phyloP scores from a whole-genome alignment of 2,797 vertebrate genomes.

The Myotis pilosus region DNA sequence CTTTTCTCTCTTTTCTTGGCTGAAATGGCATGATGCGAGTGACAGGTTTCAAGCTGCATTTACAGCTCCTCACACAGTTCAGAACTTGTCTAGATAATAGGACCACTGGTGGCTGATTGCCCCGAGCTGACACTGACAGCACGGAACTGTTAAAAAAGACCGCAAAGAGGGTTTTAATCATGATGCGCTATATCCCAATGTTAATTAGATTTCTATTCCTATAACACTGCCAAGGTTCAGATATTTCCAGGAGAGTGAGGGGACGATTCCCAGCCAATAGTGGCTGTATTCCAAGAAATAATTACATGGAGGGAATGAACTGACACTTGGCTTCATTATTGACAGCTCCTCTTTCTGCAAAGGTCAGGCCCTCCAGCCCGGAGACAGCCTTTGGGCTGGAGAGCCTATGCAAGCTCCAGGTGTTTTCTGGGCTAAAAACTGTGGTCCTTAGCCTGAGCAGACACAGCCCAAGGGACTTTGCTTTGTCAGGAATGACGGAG shows the following conservation, averaged over 20 bases:
- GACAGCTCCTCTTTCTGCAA: neutral
- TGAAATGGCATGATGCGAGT: neutral
- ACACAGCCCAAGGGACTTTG: neutral
- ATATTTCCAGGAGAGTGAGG: neutral
- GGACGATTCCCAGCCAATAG: neutral
- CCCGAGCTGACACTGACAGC: neutral
- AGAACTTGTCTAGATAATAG: neutral
- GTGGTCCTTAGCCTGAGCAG: neutral
- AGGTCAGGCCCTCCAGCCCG: neutral
- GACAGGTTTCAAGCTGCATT: neutral
- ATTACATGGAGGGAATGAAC: neutral
- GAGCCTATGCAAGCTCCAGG: neutral
- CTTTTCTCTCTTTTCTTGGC: neutral
- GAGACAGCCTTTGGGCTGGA: neutral
- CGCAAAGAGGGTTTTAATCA: neutral
- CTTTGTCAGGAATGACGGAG: neutral
- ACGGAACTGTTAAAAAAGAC: neutral
- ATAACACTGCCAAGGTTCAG: neutral
- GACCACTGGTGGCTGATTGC: neutral
- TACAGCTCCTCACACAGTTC: neutral
- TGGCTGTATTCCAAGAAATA: constrained; percentile 19
- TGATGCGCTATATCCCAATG: neutral
- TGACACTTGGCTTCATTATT: neutral
- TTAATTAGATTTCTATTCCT: constrained; percentile 35
- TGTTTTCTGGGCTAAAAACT: neutral